phyloP scores from a whole-genome alignment of 2,888 invertebrate genomes.

The Brachycybe producta region DNA sequence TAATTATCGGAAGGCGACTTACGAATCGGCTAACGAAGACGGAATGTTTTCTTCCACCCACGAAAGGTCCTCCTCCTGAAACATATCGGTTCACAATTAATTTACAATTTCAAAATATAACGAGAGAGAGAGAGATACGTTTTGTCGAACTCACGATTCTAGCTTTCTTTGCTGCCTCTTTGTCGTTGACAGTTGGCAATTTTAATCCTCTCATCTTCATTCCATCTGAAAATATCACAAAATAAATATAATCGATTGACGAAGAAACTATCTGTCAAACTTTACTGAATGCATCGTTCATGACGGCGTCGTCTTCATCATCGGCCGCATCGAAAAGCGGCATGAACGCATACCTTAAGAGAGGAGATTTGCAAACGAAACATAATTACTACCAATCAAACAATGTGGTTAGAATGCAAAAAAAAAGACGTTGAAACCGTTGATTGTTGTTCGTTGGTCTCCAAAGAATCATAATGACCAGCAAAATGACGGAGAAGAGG shows the following conservation, averaged over 20 bases:
- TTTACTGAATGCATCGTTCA: slow-evolving; percentile 69
- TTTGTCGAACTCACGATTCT: slow-evolving; percentile 3
- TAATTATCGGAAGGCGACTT: slow-evolving; percentile 28
- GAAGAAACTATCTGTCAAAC: too few relatives aligned
- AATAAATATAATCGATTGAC: slow-evolving; percentile 9
- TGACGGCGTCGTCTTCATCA: slow-evolving; percentile 54
- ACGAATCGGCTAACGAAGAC: slow-evolving; percentile 55
- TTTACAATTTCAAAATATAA: not conserved
- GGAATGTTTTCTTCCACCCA: slow-evolving; percentile 95
- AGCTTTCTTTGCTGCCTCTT: slow-evolving; percentile 12
- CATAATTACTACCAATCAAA: not conserved
- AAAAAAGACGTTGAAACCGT: slow-evolving; percentile 43
- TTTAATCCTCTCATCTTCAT: slow-evolving; percentile 21
- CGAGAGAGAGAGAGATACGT: not conserved
- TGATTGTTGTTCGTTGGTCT: slow-evolving; percentile 92
- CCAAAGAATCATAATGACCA: slow-evolving; percentile 91
- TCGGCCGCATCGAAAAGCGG: slow-evolving; percentile 60
- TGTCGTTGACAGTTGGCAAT: not conserved
- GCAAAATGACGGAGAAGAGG: slow-evolving; percentile 69
- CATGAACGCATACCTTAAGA: slow-evolving; percentile 65
- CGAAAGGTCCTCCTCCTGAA: slow-evolving; percentile 60
- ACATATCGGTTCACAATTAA: slow-evolving; percentile 16
- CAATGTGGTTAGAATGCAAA: not conserved
- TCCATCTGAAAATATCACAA: slow-evolving; percentile 18
- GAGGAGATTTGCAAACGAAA: too few relatives aligned